Conservation (phyloP, 1,140 invertebrate genomes). For the Drosophila virilis region DNA sequence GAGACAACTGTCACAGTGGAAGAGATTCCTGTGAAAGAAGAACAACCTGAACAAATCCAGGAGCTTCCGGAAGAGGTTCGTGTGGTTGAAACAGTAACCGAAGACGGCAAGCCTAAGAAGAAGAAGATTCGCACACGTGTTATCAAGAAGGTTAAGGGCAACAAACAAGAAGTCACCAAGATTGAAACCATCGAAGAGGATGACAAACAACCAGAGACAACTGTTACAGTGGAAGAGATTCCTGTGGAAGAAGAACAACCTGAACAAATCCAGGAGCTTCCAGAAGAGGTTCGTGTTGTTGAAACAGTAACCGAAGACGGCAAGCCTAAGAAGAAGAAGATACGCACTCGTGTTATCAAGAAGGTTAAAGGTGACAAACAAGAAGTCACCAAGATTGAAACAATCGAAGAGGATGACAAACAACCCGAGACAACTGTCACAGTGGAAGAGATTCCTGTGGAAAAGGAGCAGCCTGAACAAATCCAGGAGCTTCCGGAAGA, state of each 20-base stretch:
- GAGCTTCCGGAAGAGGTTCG: slow-evolving; percentile 31
- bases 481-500: slow-evolving; percentile 28
- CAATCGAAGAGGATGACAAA: slow-evolving; percentile 42
- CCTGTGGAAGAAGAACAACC: slow-evolving; percentile 32
- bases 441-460: slow-evolving; percentile 26
- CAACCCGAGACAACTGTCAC: slow-evolving; percentile 30
- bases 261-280: slow-evolving; percentile 33
- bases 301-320: slow-evolving; percentile 38
- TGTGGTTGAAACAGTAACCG: slow-evolving; percentile 29
- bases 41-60: not conserved
- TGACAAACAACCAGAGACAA: slow-evolving; percentile 32
- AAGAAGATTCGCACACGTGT: slow-evolving; percentile 44
- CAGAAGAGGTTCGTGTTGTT: slow-evolving; percentile 32
- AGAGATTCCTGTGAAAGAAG: slow-evolving; percentile 34
- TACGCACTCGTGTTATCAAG: slow-evolving; percentile 42
- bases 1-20: slow-evolving; percentile 35
- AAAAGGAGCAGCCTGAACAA: slow-evolving; percentile 27
- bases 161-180: slow-evolving; percentile 46
- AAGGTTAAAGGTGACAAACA: slow-evolving; percentile 47
- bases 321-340: slow-evolving; percentile 42
- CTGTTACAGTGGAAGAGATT: slow-evolving; percentile 33
- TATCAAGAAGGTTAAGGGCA: slow-evolving; percentile 42
- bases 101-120: slow-evolving; percentile 38
- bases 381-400: slow-evolving; percentile 44
- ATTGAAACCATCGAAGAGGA: slow-evolving; percentile 43